A percentile compares a stretch with the other conserved stretches of the same genome.
phyloP scores from a whole-genome alignment of 2,797 vertebrate species.

The Rhabdomys pumilio region DNA sequence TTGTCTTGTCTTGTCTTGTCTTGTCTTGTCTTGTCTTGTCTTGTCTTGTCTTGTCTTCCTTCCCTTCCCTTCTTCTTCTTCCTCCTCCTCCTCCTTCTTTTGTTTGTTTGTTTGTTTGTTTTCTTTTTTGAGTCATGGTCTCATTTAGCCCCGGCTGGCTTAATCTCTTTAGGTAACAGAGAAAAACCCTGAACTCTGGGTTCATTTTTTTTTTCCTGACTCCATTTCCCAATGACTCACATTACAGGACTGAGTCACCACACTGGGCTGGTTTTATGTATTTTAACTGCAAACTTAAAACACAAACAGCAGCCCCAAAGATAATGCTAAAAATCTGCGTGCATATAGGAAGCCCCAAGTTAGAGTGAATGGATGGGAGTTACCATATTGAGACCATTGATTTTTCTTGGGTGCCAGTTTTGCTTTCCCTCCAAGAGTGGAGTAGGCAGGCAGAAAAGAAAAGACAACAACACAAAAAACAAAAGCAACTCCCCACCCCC shows the following conservation, averaged over 20 bases:
- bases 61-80: fast-evolving
- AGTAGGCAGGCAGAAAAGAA: not conserved
- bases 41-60: fast-evolving
- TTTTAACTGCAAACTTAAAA: not conserved
- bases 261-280: not conserved
- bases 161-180: not conserved
- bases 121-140: not conserved
- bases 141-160: not conserved
- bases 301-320: not conserved
- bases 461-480: not conserved
- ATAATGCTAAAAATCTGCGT: not conserved
- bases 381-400: not conserved
- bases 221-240: not conserved
- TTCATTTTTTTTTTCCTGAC: not conserved
- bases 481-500: not conserved
- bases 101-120: too few species aligned
- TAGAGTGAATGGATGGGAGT: not conserved
- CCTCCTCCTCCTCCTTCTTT: not conserved
- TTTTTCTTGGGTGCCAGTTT: not conserved
- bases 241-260: not conserved
- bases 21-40: too few species aligned
- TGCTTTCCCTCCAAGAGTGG: not conserved
- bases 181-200: not conserved
- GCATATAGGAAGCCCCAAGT: too few species aligned
- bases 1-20: too few species aligned